A percentile compares a stretch with the other conserved stretches of the same genome.
These are phyloP conservation scores for Mactra quadrangularis DNA, from an alignment of 1,140 invertebrate genomes.

Conservation along the genomic window DNA sequence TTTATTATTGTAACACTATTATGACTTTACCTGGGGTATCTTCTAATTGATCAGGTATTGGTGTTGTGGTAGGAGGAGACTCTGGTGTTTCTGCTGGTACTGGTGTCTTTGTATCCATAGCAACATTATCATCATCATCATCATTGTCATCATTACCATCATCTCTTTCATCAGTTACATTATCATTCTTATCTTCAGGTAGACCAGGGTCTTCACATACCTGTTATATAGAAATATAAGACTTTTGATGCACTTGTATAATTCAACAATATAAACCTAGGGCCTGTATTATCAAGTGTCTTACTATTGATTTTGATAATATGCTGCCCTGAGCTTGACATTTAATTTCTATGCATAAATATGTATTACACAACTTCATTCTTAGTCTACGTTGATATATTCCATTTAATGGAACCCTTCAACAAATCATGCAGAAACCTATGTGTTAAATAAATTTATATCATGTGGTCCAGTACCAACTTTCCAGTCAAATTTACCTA, in stretches of 20 bases:
- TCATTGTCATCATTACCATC: conserved; percentile 17
- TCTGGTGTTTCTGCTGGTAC: conserved; percentile 47
- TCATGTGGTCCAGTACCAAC: too few species aligned
- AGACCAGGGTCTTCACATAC: background rate
- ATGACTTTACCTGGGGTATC: conserved; percentile 23
- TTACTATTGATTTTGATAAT: too few species aligned
- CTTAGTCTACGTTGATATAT: too few species aligned
- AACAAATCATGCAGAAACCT: too few species aligned
- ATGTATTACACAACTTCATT: background rate
- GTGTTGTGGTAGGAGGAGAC: conserved; percentile 30
- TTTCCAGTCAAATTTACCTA: too few species aligned
- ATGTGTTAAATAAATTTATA: too few species aligned
- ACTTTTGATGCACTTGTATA: background rate
- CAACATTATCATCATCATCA: conserved; percentile 42
- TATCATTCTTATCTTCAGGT: conserved; percentile 5
- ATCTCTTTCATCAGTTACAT: conserved; percentile 19
- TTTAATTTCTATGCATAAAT: background rate
- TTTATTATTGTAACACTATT: too few species aligned
- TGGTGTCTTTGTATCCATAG: conserved; percentile 55
- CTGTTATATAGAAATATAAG: background rate
- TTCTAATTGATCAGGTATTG: conserved; percentile 23
- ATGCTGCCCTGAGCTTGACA: background rate
- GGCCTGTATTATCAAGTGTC: too few species aligned
- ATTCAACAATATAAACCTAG: background rate
- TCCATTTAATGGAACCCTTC: too few species aligned